Conservation (phyloP, 2,888 invertebrate species). For the Macropis europaea region DNA sequence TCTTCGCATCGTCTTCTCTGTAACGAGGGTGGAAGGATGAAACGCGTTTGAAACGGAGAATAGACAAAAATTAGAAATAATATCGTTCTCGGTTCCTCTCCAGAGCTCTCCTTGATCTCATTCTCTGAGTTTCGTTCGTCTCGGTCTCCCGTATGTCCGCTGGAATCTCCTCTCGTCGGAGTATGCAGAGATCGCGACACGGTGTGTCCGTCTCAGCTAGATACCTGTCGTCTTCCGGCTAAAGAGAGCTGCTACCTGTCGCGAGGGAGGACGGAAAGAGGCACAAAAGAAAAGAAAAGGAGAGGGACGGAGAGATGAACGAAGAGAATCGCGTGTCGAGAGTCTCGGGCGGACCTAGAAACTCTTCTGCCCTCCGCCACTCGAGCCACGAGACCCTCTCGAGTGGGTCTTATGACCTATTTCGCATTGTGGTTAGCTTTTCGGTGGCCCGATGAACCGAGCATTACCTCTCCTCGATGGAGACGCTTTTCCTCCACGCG, state of each 20-base stretch:
- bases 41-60: too few relatives aligned
- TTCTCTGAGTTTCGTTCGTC: background rate
- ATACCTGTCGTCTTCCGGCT: constrained; percentile 34
- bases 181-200: constrained; percentile 23
- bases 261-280: constrained; percentile 8
- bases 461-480: too few relatives aligned
- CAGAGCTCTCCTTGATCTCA: background rate
- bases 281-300: constrained; percentile 6
- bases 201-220: background rate
- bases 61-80: constrained; percentile 12
- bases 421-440: constrained; percentile 55
- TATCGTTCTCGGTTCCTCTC: background rate
- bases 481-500: too few relatives aligned
- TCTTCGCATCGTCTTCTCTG: too few relatives aligned
- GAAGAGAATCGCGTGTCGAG: constrained; percentile 36
- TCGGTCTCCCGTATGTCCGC: background rate
- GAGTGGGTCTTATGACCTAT: constrained; percentile 66
- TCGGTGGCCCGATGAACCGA: background rate
- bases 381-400: constrained; percentile 40
- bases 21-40: too few relatives aligned
- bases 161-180: constrained; percentile 15
- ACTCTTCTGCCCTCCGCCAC: constrained; percentile 38
- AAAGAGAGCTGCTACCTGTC: constrained; percentile 35
- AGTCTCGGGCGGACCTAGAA: constrained; percentile 34
- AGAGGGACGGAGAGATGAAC: background rate